Base-by-base conservation (phyloP, 1,140 invertebrate species). In the Lepidurus packardi region DNA sequence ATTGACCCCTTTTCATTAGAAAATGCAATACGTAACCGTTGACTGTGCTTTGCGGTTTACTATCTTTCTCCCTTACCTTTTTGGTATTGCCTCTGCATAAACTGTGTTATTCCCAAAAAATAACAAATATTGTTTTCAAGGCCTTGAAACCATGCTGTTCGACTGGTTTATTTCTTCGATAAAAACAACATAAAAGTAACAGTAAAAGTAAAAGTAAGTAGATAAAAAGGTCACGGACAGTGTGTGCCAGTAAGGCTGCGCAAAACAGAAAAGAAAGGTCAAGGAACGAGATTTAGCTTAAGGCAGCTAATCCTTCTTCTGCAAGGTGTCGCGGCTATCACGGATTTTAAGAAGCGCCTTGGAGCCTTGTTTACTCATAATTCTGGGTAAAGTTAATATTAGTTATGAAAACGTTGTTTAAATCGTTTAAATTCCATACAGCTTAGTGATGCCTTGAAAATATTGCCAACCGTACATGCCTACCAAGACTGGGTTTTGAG, bases 401-500 rank as follows among this genome's bases (percentile, higher is more conserved):
- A 65, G 13, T 16, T 21, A 13, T 11, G 53, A 11, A 11, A 16
- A 65, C 53, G 8, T 65, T n/a, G 16, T 65, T 65, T 4, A 34
- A 34, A 34, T 4, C 2, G 4, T 34, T 34, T 34, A 5, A 75
- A 34, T 75, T 75, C 24, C 86, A 86, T 86, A 91, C 90, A 87
- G 84, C 75, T 83, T 83, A n/a, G 84, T 84, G 7, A 91, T 41
- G 76, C 88, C 87, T 0, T 93, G 92, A 78, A 88, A 90, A 82
- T 93, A 92, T 65, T 88, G 86, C 16, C 81, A 81, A 1, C 90
- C 74, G 83, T 95, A 95, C 8, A 86, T 83, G 7, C 93, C 79
- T 1, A 87, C 83, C 21, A 94, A 85, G 2, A 91, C 79, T 0
- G 90, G 89, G 77, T 92, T 89, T 4, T 88, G 76, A 21, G 86